These are phyloP conservation scores for Tapirus terrestris DNA, from an alignment of 2,113 vertebrate species.

Conservation along the genomic window DNA sequence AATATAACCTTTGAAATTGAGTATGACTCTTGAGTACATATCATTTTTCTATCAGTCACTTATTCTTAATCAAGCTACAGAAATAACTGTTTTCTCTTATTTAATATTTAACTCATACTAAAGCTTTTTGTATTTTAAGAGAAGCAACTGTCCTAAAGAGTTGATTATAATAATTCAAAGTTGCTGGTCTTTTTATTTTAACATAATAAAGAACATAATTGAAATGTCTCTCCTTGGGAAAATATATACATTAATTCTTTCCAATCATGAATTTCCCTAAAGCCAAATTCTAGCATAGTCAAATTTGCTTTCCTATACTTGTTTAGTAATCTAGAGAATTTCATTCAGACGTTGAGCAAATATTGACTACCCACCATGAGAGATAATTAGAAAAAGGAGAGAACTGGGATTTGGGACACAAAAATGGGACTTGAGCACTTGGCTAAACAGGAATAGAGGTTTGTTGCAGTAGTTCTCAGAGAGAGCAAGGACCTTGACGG, in stretches of 20 bases:
- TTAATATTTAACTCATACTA: background rate
- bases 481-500: background rate
- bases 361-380: background rate
- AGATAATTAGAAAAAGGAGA: background rate
- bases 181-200: background rate
- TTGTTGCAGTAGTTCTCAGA: background rate
- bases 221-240: constrained; percentile 7
- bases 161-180: constrained; percentile 49
- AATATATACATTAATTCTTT: constrained; percentile 3
- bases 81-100: background rate
- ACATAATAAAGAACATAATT: constrained; percentile 6
- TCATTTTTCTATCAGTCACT: background rate
- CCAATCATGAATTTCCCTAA: background rate
- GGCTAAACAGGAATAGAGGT: background rate
- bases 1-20: background rate
- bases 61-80: background rate
- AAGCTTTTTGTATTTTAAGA: background rate
- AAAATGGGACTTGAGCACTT: background rate
- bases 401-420: background rate
- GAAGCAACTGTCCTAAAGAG: background rate
- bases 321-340: constrained; percentile 2
- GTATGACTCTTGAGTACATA: background rate
- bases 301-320: constrained; percentile 35
- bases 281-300: background rate
- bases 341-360: constrained; percentile 50